phyloP scores from a whole-genome alignment of 1,140 invertebrate genomes.

The Matsumurasca onukii region DNA sequence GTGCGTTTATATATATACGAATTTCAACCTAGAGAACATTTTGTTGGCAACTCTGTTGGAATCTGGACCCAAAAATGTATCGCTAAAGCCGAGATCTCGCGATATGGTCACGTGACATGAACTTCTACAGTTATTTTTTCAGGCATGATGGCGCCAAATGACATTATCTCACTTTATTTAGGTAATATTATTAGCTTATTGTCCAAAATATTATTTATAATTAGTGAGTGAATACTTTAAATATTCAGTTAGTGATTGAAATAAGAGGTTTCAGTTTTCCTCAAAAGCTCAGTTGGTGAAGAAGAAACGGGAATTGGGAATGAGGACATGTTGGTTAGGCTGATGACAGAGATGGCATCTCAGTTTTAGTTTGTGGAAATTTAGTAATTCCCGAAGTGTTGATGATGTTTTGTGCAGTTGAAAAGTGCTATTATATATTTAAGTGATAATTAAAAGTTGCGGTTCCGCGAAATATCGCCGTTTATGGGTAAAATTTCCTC shows the following conservation, averaged over 20 bases:
- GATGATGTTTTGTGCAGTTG: background rate
- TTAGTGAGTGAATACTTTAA: constrained; percentile 24
- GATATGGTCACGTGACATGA: constrained; percentile 54
- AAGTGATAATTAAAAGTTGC: too few relatives aligned
- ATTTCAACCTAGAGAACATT: constrained; percentile 13
- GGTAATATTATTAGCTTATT: constrained; percentile 49
- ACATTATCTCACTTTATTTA: constrained; percentile 52
- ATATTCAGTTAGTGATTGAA: constrained; percentile 24
- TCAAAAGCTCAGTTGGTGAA: constrained; percentile 43
- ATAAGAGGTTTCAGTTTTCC: constrained; percentile 18
- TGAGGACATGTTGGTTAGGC: constrained; percentile 59
- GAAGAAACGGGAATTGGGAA: constrained; percentile 50
- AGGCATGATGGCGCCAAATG: constrained; percentile 61
- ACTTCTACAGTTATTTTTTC: constrained; percentile 56
- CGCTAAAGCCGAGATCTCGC: constrained; percentile 42
- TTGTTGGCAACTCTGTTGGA: constrained; percentile 37
- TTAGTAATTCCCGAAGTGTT: constrained; percentile 1
- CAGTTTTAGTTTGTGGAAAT: background rate
- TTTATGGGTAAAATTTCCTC: background rate
- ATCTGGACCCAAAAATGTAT: constrained; percentile 41
- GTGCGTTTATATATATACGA: too few relatives aligned
- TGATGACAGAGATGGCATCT: constrained; percentile 43
- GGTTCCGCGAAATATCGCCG: too few relatives aligned
- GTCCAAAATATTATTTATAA: constrained; percentile 31
- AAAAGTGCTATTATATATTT: background rate